Evolutionary conservation across 2,113 vertebrate species (phyloP), one percentile per base, ranked within the genome.

Genomic region (Arothron firmamentum): DNA sequence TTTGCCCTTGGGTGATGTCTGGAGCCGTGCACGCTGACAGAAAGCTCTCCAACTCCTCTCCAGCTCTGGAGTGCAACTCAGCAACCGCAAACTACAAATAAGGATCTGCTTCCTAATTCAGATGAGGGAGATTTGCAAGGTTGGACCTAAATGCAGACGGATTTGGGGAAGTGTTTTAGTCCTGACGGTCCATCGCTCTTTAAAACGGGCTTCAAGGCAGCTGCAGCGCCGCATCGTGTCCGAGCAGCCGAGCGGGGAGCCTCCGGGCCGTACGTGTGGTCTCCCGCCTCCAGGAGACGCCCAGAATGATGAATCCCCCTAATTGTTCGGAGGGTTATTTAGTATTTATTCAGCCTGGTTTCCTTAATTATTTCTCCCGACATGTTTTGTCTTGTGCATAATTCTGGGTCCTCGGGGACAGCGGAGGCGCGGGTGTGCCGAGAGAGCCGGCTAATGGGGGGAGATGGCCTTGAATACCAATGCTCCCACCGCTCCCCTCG

Each of bases 381-480:
- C 65, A 60, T 74, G 84, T 82, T 87, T 84, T 86, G 82, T 87
- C 80, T 82, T 81, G 68, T 79, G 82, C 81, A 86, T 85, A 77
- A 83, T 83, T 80, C 73, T 57, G 67, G 45, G 43, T 70, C 74
- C 72, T 78, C 60, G 2, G 84, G 75, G 78, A 71, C 66, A 21
- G 71, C 65, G 75, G 71, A 56, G 80, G 73, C 70, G 75, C 67
- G 78, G 83, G 75, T 78, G 75, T 75, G 80, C 74, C 65, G 78
- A 76, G 68, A 72, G 78, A 86, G 72, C 56, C 38, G 4, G 76
- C 78, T 87, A 86, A 88, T 85, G 87, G 82, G 65, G 75, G 46
- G 78, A 77, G 74, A 67, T 68, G 70, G 78, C 62, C 67, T 64
- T 87, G 86, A 89, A 89, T 90, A 86, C 83, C 84, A 90, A 89